A percentile compares a stretch with the other conserved stretches of the same genome.
These are phyloP conservation scores for Morinoia aosen DNA, from an alignment of 2,888 invertebrate genomes.

Conservation along the genomic window DNA sequence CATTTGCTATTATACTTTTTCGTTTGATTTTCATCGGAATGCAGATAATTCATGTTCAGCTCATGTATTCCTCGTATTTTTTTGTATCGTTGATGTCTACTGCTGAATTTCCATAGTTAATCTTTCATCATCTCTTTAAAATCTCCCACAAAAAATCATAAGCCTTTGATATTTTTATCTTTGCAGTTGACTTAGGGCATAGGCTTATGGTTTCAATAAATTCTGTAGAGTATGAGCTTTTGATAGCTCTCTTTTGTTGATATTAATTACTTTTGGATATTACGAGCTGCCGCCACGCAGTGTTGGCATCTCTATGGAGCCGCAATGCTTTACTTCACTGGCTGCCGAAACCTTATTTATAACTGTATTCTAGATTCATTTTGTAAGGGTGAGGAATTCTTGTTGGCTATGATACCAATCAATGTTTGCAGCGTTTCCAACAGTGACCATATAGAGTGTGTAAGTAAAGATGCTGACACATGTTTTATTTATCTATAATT, in stretches of 20 bases:
- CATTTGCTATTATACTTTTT: too few relatives aligned
- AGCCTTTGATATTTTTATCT: background rate
- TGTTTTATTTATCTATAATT: too few relatives aligned
- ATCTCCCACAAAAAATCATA: background rate
- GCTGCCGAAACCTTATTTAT: background rate
- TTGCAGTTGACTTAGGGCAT: too few relatives aligned
- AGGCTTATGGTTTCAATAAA: too few relatives aligned
- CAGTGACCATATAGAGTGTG: background rate
- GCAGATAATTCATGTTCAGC: too few relatives aligned
- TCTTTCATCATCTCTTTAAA: background rate
- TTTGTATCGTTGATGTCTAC: background rate
- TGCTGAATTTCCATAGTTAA: background rate
- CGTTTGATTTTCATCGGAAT: too few relatives aligned
- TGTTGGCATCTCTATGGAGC: background rate
- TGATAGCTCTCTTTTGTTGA: background rate
- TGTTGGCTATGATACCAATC: background rate
- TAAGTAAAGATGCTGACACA: too few relatives aligned
- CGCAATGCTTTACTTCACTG: background rate
- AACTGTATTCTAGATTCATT: background rate
- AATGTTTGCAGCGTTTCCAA: background rate
- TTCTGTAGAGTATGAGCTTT: background rate
- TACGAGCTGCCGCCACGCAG: background rate
- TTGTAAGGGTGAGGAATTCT: background rate
- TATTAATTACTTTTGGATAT: background rate
- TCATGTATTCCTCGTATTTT: background rate